phyloP scores from a whole-genome alignment of 2,888 invertebrate species.

The Sinopyrophorus schimmeli region DNA sequence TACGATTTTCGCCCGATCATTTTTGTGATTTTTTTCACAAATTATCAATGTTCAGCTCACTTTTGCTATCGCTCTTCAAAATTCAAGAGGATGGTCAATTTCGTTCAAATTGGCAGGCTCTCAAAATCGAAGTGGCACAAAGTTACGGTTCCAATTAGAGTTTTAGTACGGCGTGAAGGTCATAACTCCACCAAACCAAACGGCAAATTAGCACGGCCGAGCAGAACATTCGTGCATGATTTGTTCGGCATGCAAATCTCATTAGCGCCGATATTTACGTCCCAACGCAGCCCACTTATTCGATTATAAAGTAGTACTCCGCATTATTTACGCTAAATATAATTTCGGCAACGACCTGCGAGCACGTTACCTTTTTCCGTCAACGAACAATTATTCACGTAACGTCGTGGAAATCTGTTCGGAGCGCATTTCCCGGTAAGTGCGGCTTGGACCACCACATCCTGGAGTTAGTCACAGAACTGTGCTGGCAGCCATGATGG shows the following conservation, averaged over 20 bases:
- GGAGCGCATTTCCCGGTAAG: conserved; percentile 30
- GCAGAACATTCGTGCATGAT: conserved; percentile 19
- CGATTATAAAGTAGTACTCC: conserved; percentile 18
- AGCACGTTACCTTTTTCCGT: conserved; percentile 10
- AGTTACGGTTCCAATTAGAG: no score
- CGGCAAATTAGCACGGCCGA: conserved; percentile 7
- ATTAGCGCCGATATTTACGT: conserved; percentile 23
- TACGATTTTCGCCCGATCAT: no score
- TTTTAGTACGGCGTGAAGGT: no score
- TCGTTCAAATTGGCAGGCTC: no score
- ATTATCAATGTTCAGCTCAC: no score
- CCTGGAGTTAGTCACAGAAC: conserved; percentile 33
- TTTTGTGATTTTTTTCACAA: no score
- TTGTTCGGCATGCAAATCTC: conserved; percentile 23
- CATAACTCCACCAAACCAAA: no score
- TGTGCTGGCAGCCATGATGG: conserved; percentile 45
- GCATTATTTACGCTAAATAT: conserved; percentile 18
- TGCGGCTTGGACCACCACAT: conserved; percentile 33
- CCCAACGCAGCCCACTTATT: conserved; percentile 16
- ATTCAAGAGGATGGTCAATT: no score
- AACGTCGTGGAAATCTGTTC: conserved; percentile 19
- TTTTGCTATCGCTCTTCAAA: no score
- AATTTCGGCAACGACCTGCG: conserved; percentile 17
- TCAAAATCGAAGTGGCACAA: no score
- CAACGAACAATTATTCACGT: conserved; percentile 19